These are phyloP conservation scores for Eumeta japonica DNA, from an alignment of 1,140 invertebrate genomes.

Conservation along the genomic window DNA sequence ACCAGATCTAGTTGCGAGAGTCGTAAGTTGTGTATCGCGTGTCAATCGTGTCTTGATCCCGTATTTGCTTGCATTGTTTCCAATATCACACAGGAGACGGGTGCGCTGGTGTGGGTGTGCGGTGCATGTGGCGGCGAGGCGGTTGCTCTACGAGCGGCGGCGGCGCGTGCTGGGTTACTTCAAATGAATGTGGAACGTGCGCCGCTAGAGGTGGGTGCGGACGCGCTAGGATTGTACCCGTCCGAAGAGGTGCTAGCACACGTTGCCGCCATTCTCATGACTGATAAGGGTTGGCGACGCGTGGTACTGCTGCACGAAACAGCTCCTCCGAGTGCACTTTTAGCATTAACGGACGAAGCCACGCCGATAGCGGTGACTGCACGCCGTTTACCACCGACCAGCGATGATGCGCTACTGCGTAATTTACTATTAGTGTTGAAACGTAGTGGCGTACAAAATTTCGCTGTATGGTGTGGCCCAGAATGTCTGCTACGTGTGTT, in stretches of 20 bases:
- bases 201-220: conserved; percentile 11
- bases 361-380: conserved; percentile 18
- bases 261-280: conserved; percentile 25
- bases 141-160: conserved; percentile 20
- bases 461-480: conserved; percentile 40
- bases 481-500: conserved; percentile 31
- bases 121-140: conserved; percentile 7
- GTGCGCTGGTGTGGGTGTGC: conserved; percentile 8
- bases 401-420: conserved; percentile 31
- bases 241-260: conserved; percentile 21
- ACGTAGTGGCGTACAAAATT: conserved; percentile 30
- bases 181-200: conserved; percentile 19
- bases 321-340: conserved; percentile 23
- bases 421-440: conserved; percentile 40
- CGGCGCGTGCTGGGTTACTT: conserved; percentile 29
- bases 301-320: conserved; percentile 36
- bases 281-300: conserved; percentile 32
- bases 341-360: conserved; percentile 17
- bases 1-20: no score
- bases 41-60: no score
- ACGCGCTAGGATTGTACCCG: conserved; percentile 26
- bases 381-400: conserved; percentile 25
- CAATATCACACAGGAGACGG: conserved; percentile 1
- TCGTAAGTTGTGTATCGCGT: no score
- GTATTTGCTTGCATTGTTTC: no score